phyloP scores from a whole-genome alignment of 2,113 vertebrate genomes.

The Aphyosemion australe region DNA sequence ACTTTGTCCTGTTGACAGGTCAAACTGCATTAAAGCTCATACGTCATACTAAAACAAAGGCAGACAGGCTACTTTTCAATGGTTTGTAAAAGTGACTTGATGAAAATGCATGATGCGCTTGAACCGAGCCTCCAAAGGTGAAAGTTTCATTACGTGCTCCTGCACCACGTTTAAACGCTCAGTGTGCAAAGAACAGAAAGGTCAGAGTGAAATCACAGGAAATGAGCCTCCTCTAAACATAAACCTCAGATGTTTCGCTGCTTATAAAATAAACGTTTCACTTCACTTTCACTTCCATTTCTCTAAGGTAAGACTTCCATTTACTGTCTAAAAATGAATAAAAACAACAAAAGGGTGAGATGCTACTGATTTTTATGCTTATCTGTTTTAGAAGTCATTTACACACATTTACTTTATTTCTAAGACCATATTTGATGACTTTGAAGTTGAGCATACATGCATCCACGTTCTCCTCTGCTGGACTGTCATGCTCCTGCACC shows the following conservation, averaged over 20 bases:
- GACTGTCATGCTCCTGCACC: conserved; percentile 16
- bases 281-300: no score
- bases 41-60: no score
- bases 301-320: conserved; percentile 29
- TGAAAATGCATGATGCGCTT: background rate
- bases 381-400: no score
- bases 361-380: no score
- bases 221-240: conserved; percentile 11
- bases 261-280: no score
- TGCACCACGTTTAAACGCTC: conserved; percentile 21
- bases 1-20: no score
- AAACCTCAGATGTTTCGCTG: conserved; percentile 12
- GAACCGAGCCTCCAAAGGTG: background rate
- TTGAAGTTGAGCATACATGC: background rate
- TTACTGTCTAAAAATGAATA: background rate
- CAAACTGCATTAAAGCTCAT: no score
- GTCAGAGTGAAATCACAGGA: conserved; percentile 33
- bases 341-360: no score
- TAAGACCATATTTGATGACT: background rate
- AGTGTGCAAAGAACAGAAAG: conserved; percentile 6
- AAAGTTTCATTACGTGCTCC: conserved; percentile 24
- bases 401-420: no score
- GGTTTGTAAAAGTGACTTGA: no score
- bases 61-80: no score
- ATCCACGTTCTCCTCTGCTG: conserved; percentile 11